Conservation (phyloP, 2,888 invertebrate species). For the Salpingus planirostris region DNA sequence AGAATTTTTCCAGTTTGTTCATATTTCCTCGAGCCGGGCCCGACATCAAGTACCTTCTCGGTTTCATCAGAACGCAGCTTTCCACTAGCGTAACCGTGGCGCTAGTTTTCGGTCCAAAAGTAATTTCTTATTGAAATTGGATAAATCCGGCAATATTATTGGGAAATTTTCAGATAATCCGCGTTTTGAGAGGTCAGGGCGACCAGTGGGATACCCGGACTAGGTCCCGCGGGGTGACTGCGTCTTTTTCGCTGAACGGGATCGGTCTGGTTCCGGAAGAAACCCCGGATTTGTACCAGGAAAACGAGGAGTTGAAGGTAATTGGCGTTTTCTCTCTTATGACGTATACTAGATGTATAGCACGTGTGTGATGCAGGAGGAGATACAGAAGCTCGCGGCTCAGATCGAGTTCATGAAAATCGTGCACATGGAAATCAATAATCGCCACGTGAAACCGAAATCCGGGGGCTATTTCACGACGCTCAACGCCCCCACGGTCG, state of each 20-base stretch:
- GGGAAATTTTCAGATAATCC: constrained; percentile 56
- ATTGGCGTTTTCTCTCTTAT: no score
- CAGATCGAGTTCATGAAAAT: constrained; percentile 92
- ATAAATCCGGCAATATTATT: no score
- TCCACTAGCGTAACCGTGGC: constrained; percentile 83
- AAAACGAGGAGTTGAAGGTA: constrained; percentile 86
- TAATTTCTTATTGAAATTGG: no score
- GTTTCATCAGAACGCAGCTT: constrained; percentile 84
- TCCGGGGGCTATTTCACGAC: constrained; percentile 73
- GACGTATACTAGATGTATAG: no score
- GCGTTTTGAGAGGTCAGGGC: constrained; percentile 76
- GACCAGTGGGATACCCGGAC: constrained; percentile 86
- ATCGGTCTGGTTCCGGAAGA: constrained; percentile 79
- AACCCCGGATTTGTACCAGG: constrained; percentile 77
- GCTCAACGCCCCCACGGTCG: constrained; percentile 40
- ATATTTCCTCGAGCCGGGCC: constrained; percentile 82
- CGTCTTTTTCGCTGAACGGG: constrained; percentile 78
- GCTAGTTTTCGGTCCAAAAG: constrained; percentile 72
- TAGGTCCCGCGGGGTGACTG: constrained; percentile 72
- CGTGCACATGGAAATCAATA: constrained; percentile 89
- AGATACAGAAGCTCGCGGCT: constrained; percentile 82
- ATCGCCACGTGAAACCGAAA: constrained; percentile 77
- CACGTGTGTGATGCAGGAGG: no score
- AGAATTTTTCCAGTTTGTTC: constrained; percentile 56
- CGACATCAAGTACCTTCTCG: constrained; percentile 84